These are phyloP conservation scores for Lasiommata megera DNA, from an alignment of 2,888 invertebrate genomes.

Conservation along the genomic window DNA sequence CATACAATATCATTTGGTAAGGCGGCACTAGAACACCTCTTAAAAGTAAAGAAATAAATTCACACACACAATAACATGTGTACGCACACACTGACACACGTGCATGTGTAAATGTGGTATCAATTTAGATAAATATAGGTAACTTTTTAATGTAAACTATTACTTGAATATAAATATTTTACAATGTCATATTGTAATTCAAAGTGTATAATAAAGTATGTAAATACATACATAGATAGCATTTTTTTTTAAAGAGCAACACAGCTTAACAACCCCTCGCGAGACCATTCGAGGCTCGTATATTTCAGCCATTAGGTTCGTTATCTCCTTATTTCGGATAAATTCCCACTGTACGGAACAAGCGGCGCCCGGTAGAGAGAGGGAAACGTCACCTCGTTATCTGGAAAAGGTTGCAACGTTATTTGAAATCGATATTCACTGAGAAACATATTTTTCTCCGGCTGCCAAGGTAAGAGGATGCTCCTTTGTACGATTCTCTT, in stretches of 20 bases:
- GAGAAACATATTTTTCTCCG: constrained; percentile 58
- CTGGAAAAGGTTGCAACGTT: constrained; percentile 81
- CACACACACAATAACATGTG: too few species aligned
- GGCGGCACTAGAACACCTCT: too few species aligned
- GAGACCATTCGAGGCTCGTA: constrained; percentile 55
- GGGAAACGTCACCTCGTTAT: constrained; percentile 80
- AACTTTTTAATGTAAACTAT: too few species aligned
- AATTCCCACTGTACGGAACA: constrained; percentile 68
- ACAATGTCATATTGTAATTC: too few species aligned
- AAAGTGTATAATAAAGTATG: too few species aligned
- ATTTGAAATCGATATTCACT: constrained; percentile 81
- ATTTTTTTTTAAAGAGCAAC: neutral
- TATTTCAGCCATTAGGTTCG: constrained; percentile 67
- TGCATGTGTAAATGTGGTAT: too few species aligned
- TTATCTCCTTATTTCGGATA: constrained; percentile 80
- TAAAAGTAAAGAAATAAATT: too few species aligned
- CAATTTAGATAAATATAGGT: too few species aligned
- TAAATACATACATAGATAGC: too few species aligned
- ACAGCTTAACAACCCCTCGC: constrained; percentile 16
- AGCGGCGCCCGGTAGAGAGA: constrained; percentile 68
- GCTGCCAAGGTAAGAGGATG: constrained; percentile 35
- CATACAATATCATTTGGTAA: too few species aligned
- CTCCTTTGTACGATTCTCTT: constrained; percentile 30
- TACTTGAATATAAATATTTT: too few species aligned
- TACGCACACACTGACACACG: too few species aligned